Evolutionary conservation across 2,113 vertebrate genomes (phyloP), one percentile per base, ranked within the genome.

Genomic region (Caloenas nicobarica): DNA sequence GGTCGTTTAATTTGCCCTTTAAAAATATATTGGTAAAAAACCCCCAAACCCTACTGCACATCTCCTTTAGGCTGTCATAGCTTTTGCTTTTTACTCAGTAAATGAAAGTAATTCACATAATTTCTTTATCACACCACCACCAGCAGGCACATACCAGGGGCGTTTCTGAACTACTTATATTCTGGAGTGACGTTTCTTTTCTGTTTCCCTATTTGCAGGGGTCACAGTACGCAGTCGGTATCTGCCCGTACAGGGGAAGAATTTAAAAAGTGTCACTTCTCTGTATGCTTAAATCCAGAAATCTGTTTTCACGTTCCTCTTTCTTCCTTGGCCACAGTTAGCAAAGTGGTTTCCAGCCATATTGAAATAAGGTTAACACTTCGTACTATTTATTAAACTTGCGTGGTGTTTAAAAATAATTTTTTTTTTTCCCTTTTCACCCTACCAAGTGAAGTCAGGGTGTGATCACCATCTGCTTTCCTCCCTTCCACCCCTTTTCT

Each of bases 151-250:
- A 7, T 8, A 42, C 26, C 10, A 11, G 5, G 29, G 8, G 3
- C 14, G 25, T 77, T 89, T 84, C 85, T 54, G 56, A 70, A 40
- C 9, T 34, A 15, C 2, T 0, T 33, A 13, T 65, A 25, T 11
- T 66, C 16, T 26, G 42, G 44, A 62, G 51, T 8, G 26, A 6
- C 2, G 1, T 28, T 56, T 70, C 17, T 65, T 7, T 9, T 21
- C 25, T 10, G 0, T 46, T 61, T 70, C 8, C 5, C 7, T 3
- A 3, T 50, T 23, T 71, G 17, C 10, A 51, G 77, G 11, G 15
- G 5, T 33, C 29, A 24, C 40, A 22, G 3, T 18, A n/a, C 0
- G 0, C 14, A 22, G 11, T 3, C n/a, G 61, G 5, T 21, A 19
- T 18, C 22, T 38, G 73, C 16, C 18, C 8, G 6, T 28, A 51